Evolutionary conservation across 1,140 invertebrate species (phyloP).

Genomic region (Glossosoma conforme): DNA sequence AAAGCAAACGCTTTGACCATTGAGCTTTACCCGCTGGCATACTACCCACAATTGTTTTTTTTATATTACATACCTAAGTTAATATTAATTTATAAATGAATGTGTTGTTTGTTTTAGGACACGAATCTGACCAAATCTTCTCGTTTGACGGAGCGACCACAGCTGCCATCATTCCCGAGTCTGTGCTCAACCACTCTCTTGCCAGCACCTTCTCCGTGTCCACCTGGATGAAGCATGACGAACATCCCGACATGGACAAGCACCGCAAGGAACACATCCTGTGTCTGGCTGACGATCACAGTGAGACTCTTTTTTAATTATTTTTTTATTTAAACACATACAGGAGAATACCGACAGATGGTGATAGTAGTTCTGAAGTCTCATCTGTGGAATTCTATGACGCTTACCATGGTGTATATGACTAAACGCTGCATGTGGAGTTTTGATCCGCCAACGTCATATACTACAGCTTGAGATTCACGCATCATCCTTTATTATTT

Average conservation of each 20-base stretch:
- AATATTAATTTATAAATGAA: constrained; percentile 1
- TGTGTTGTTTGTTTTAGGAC: constrained; percentile 35
- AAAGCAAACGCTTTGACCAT: too few relatives aligned
- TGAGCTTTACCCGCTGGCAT: too few relatives aligned
- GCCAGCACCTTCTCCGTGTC: constrained; percentile 81
- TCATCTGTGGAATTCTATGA: too few relatives aligned
- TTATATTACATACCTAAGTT: neutral
- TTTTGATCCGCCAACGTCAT: too few relatives aligned
- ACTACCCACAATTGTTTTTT: too few relatives aligned
- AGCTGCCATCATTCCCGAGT: constrained; percentile 77
- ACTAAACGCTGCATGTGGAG: too few relatives aligned
- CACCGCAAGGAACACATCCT: constrained; percentile 92
- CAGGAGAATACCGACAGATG: too few relatives aligned
- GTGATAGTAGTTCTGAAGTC: too few relatives aligned
- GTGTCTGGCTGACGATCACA: constrained; percentile 94
- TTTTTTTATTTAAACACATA: neutral
- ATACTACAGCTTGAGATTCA: too few relatives aligned
- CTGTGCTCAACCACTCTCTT: constrained; percentile 68
- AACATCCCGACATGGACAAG: constrained; percentile 67
- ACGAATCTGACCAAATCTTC: constrained; percentile 80
- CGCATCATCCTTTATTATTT: too few relatives aligned
- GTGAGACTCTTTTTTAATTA: constrained; percentile 53
- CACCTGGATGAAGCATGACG: constrained; percentile 87
- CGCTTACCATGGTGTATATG: too few relatives aligned
- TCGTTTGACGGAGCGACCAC: constrained; percentile 87